These are phyloP conservation scores for Hipposideros armiger DNA, from an alignment of 2,113 vertebrate genomes.

Conservation along the genomic window DNA sequence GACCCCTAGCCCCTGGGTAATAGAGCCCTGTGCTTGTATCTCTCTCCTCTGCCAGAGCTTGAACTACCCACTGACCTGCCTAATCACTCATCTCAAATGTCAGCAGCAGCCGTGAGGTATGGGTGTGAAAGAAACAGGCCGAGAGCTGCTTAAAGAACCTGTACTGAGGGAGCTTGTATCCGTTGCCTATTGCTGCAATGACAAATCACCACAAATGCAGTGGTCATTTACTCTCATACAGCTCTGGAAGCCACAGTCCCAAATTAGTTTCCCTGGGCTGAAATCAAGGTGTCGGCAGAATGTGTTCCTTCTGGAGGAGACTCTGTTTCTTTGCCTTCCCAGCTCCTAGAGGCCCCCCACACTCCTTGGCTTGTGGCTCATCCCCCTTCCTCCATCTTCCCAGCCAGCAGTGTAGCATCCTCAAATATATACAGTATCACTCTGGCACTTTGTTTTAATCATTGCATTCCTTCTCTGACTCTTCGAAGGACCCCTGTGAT, in stretches of 20 bases:
- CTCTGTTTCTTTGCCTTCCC: neutral
- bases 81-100: neutral
- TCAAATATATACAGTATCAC: rapidly evolving
- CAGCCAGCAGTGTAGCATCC: neutral
- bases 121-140: neutral
- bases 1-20: neutral
- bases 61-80: neutral
- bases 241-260: neutral
- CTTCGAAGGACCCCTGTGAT: neutral
- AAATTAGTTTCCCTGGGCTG: neutral
- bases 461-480: neutral
- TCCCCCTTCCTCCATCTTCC: neutral
- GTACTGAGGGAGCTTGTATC: neutral
- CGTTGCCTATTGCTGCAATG: neutral
- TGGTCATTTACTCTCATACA: rapidly evolving
- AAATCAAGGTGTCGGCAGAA: neutral
- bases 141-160: neutral
- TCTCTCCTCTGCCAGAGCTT: neutral
- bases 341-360: neutral
- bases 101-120: neutral
- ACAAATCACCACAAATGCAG: neutral
- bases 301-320: neutral
- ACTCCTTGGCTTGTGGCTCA: neutral
- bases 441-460: neutral
- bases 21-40: neutral